phyloP scores from a whole-genome alignment of 2,888 invertebrate genomes.

The Octonoba sinensis region DNA sequence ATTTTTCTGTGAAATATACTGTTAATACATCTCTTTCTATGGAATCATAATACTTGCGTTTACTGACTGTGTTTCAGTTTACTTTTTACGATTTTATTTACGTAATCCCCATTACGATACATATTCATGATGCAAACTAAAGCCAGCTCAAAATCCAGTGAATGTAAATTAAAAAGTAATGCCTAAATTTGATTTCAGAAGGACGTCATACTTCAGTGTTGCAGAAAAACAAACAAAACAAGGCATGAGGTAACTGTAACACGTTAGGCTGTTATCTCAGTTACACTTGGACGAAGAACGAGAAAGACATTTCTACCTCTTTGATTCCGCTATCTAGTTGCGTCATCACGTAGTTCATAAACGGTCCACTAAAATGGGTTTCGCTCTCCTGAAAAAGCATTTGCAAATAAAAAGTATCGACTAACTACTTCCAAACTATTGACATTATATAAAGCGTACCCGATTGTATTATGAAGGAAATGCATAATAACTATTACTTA shows the following conservation, averaged over 20 bases:
- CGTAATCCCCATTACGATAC: too few relatives aligned
- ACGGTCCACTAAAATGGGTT: constrained; percentile 19
- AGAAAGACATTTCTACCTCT: constrained; percentile 23
- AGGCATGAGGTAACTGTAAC: constrained; percentile 7
- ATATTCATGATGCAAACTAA: too few relatives aligned
- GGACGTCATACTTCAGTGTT: constrained; percentile 5
- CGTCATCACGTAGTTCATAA: constrained; percentile 25
- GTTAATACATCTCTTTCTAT: too few relatives aligned
- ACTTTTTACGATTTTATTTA: too few relatives aligned
- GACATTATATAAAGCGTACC: too few relatives aligned
- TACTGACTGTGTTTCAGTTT: too few relatives aligned
- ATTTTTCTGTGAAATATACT: too few relatives aligned
- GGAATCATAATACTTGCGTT: too few relatives aligned
- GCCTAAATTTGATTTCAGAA: background rate
- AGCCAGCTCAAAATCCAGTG: too few relatives aligned
- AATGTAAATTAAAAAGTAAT: too few relatives aligned
- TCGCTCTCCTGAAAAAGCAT: constrained; percentile 7
- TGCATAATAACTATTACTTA: too few relatives aligned
- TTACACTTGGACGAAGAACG: constrained; percentile 20
- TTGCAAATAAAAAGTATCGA: constrained; percentile 27
- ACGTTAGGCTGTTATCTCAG: constrained; percentile 22
- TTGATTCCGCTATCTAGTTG: constrained; percentile 36
- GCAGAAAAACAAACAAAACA: constrained; percentile 25
- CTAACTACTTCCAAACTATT: constrained; percentile 15
- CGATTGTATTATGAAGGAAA: too few relatives aligned